These are phyloP conservation scores for Temnothorax curvispinosus DNA, from an alignment of 1,140 invertebrate genomes.

Conservation along the genomic window DNA sequence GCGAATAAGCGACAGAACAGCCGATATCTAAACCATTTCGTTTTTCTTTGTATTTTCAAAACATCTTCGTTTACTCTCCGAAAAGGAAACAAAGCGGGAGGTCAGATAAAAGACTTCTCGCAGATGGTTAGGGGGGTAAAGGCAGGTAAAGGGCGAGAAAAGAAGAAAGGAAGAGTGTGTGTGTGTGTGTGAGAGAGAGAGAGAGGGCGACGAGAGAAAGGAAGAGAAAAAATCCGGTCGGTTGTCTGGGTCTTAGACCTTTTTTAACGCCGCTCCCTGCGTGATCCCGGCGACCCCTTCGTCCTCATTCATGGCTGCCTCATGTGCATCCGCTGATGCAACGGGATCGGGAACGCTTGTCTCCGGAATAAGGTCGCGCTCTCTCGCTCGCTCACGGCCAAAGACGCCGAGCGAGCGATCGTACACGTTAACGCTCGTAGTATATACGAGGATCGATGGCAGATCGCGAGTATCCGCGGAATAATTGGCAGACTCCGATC, in stretches of 20 bases:
- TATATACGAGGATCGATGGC: too few relatives aligned
- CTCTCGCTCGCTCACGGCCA: conserved; percentile 7
- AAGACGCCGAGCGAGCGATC: neutral
- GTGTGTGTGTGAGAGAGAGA: neutral
- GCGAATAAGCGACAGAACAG: neutral
- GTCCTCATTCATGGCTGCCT: too few relatives aligned
- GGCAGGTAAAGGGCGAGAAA: neutral
- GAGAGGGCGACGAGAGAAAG: neutral
- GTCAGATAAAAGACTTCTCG: neutral
- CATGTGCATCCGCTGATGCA: neutral
- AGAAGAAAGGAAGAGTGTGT: neutral
- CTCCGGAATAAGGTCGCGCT: conserved; percentile 40
- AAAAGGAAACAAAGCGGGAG: too few relatives aligned
- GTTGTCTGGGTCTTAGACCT: neutral
- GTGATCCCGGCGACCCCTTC: too few relatives aligned
- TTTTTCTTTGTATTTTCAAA: neutral
- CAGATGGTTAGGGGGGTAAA: neutral
- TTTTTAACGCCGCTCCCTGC: too few relatives aligned
- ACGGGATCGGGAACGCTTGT: conserved; percentile 33
- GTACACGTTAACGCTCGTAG: neutral
- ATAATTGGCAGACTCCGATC: too few relatives aligned
- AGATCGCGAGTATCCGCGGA: neutral
- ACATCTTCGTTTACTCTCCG: too few relatives aligned
- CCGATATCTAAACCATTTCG: neutral
- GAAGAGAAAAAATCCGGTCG: conserved; percentile 24